Percentiles rank a stretch among this genome's conserved stretches.
Conservation (phyloP, 2,113 vertebrate genomes). For the Lates calcarifer region DNA sequence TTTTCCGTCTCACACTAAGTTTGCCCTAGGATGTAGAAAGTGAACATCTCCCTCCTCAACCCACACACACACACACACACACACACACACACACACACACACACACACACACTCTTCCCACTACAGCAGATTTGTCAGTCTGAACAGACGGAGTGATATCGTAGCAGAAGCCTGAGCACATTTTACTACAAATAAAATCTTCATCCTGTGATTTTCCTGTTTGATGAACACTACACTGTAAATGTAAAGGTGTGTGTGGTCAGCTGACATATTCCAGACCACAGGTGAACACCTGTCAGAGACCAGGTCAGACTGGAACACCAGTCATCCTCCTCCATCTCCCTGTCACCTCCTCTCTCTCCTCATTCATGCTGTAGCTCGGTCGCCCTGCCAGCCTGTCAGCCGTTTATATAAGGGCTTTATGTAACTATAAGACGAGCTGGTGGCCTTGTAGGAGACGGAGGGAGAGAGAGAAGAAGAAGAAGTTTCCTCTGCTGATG, state of each 20-base stretch:
- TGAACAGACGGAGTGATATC: neutral
- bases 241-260: too few relatives aligned
- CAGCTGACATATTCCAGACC: too few relatives aligned
- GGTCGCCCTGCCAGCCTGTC: slow-evolving; percentile 22
- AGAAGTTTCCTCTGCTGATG: neutral
- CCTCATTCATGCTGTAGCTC: slow-evolving; percentile 9
- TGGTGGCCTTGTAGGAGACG: slow-evolving; percentile 4
- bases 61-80: slow-evolving; percentile 2
- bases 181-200: neutral
- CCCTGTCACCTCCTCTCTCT: neutral
- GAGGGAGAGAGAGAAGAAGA: neutral
- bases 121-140: neutral
- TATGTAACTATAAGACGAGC: slow-evolving; percentile 43
- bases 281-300: too few relatives aligned
- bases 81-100: slow-evolving; percentile 12
- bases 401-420: slow-evolving; percentile 46
- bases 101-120: neutral
- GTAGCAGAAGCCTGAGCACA: neutral
- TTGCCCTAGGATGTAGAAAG: slow-evolving; percentile 19
- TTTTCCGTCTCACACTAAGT: slow-evolving; percentile 19
- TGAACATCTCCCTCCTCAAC: neutral
- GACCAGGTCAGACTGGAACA: too few relatives aligned
- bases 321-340: neutral
- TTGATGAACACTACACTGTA: too few relatives aligned
- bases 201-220: too few relatives aligned